These are phyloP conservation scores for Homarus americanus DNA, from an alignment of 1,140 invertebrate genomes.

Conservation along the genomic window DNA sequence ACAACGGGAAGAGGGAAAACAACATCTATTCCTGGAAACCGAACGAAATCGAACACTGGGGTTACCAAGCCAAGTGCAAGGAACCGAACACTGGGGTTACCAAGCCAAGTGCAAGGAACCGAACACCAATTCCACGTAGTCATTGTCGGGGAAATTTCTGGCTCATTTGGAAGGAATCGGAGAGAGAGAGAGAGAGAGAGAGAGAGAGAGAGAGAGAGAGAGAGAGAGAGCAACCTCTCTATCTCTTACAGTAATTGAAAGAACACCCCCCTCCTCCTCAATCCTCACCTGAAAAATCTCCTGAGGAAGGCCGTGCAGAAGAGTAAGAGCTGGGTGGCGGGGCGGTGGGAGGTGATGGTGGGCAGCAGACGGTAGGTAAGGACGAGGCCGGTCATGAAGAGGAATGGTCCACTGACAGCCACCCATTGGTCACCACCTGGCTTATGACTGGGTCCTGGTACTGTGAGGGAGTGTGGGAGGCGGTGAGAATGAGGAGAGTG, in stretches of 20 bases:
- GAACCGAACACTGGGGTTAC: too few species aligned
- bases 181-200: conserved; percentile 2
- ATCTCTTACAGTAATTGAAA: not conserved
- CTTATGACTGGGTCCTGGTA: conserved; percentile 42
- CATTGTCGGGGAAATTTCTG: too few species aligned
- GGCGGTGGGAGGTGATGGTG: not conserved
- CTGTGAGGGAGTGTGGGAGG: conserved; percentile 25
- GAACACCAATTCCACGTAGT: too few species aligned
- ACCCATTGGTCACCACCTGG: conserved; percentile 38
- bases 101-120: too few species aligned
- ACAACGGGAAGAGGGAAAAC: too few species aligned
- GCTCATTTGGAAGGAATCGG: not conserved
- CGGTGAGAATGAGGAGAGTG: too few species aligned
- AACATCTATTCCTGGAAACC: too few species aligned
- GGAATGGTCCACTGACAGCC: conserved; percentile 35
- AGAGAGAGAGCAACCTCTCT: too few species aligned
- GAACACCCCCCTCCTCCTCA: not conserved
- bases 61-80: too few species aligned
- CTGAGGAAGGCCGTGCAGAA: conserved; percentile 18
- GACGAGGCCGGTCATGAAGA: conserved; percentile 24
- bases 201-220: conserved; percentile 8
- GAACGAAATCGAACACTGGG: too few species aligned
- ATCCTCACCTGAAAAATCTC: conserved; percentile 17
- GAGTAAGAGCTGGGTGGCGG: not conserved
- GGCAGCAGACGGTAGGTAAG: conserved; percentile 37